Percentiles rank a stretch among this genome's conserved stretches.
These are phyloP conservation scores for Chromobotia macracanthus DNA, from an alignment of 2,797 vertebrate species.

Conservation along the genomic window DNA sequence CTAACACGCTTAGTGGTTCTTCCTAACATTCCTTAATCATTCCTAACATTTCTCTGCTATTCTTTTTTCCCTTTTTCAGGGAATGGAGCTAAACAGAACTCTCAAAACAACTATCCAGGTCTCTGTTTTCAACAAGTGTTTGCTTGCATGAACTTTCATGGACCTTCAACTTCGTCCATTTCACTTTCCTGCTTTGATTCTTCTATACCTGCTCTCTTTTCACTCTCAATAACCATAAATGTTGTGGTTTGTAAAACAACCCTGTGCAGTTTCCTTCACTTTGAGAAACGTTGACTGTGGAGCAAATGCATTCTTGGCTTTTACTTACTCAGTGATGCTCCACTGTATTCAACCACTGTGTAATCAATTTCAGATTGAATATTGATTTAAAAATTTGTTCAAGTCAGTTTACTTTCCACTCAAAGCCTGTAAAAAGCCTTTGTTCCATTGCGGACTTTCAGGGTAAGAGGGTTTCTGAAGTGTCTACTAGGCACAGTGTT, in stretches of 20 bases:
- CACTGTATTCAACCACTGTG: background rate
- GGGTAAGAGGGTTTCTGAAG: slow-evolving; percentile 3
- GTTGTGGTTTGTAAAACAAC: background rate
- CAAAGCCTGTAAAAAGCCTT: slow-evolving; percentile 20
- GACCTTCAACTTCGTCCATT: background rate
- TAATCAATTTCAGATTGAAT: slow-evolving; percentile 7
- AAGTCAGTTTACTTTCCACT: background rate
- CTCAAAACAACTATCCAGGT: slow-evolving; percentile 79
- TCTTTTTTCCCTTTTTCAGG: slow-evolving; percentile 68
- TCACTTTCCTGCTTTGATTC: slow-evolving; percentile 37
- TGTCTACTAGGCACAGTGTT: background rate
- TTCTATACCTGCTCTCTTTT: background rate
- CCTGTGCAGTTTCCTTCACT: background rate
- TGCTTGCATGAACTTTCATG: slow-evolving; percentile 54
- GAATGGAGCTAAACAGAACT: slow-evolving; percentile 73
- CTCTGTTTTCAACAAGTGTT: slow-evolving; percentile 63
- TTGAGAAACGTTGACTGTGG: slow-evolving; percentile 5
- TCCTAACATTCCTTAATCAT: slow-evolving; percentile 68
- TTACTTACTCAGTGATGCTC: background rate
- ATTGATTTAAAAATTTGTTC: slow-evolving; percentile 41
- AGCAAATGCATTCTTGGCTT: slow-evolving; percentile 16
- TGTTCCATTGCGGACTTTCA: slow-evolving; percentile 11
- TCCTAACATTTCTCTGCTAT: slow-evolving; percentile 61
- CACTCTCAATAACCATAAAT: background rate
- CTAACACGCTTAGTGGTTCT: slow-evolving; percentile 17